Evolutionary conservation across 1,140 invertebrate genomes (phyloP), one percentile per base, ranked within the genome.

Genomic region (Littorina saxatilis): DNA sequence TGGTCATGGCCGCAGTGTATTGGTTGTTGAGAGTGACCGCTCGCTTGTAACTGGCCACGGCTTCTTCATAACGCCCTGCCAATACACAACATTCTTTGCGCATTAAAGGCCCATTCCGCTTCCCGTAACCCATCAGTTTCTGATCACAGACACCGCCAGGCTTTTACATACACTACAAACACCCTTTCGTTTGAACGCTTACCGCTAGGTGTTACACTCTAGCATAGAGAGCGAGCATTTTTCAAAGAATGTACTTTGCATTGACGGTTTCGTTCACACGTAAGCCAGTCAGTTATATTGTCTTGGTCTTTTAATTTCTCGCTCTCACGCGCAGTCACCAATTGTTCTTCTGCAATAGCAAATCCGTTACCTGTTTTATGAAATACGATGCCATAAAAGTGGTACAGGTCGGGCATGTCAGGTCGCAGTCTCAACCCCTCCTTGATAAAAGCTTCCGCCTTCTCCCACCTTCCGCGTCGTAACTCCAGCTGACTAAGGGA

Each of bases 351-450:
- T 37, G 23, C 5, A 7, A 17, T 40, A 32, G 37, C 47, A 75
- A 17, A 40, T n/a, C 17, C 20, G 85, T 84, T 85, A 92, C 93
- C 92, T 84, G 85, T 91, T 83, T 91, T 88, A 52, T 92, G 91
- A 4, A 92, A 80, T 79, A 92, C 92, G 9, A 89, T 87, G 1
- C 92, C 93, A 86, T 93, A 93, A 77, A 91, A 91, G 79, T 91
- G 91, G 39, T 91, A 87, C 58, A 88, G 90, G 79, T 93, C 91
- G n/a, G 91, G 88, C 86, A 80, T 82, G 40, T 84, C 76, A 13
- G 89, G 89, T n/a, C 85, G 82, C 7, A 79, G 61, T 17, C 72
- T 40, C 1, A 90, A 52, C 9, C 87, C 89, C 27, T 35, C 66
- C 47, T 84, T 80, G 35, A 85, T 81, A 39, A 84, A 82, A 3